Evolutionary conservation across 2,113 vertebrate species (phyloP), one percentile per base, ranked within the genome.

Genomic region (Centrocercus urophasianus): DNA sequence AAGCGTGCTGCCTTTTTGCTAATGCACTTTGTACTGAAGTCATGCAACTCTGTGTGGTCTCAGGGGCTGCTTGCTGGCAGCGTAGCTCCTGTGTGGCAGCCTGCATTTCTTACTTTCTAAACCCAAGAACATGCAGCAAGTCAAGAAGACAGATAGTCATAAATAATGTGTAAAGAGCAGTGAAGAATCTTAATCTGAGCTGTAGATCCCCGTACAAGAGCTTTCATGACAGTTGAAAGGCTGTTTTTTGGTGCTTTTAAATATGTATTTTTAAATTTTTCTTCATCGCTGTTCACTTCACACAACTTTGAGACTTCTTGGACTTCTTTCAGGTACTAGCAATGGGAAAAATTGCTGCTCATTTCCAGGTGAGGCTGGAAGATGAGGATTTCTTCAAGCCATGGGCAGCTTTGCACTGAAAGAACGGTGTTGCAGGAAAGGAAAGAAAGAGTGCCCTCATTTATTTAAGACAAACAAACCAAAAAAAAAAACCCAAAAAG

Each of bases 171-270:
- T 43, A 24, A 76, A 69, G 25, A 61, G 42, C 34, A 60, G 34
- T 34, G 40, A 72, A 73, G 36, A 66, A 42, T 71, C 71, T 74
- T 48, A 60, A 20, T 61, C 45, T 34, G 50, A 40, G 64, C 64
- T 43, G 64, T 9, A 59, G 0, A 0, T 56, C 18, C 1, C 0
- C 19, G 24, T 60, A 8, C 24, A 0, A 7, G 6, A 36, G 13
- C 24, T 64, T 87, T 3, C 4, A 8, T 48, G 45, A 16, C 11
- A 3, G 16, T 48, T 83, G 50, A 83, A 80, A 80, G 48, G 4
- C 21, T 74, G 63, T 0, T 22, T 48, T 4, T 47, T 20, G 15
- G 25, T 28, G 27, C 27, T 54, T 54, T 54, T 54, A 54, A 16
- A 52, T 52, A 25, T 27, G 13, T 14, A 43, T 21, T 36, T 6